Base-by-base conservation (phyloP, 1,140 invertebrate species). In the Pseudomyrmex flavicornis region DNA sequence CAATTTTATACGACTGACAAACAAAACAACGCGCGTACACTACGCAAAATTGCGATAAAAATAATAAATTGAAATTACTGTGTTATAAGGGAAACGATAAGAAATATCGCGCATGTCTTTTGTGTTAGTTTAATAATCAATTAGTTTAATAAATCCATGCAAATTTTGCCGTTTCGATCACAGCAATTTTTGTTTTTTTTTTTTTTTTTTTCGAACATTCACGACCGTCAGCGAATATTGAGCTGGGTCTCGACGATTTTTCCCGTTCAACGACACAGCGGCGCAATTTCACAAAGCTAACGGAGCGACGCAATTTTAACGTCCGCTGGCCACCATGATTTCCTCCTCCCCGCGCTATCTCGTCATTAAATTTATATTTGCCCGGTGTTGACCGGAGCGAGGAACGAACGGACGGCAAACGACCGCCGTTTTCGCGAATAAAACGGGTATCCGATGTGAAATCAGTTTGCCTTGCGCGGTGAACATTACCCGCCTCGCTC, bases 311-410 rank as follows among this genome's bases (percentile, higher is more conserved):
- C 58, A 80, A 62, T 61, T 68, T 74, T 63, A 58, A 59, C 35
- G 26, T 46, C 2, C 83, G 8, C 66, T 50, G 56, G 61, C 9
- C 58, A 61, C 74, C 59, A 58, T 68, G 35, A 61, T 73, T 56
- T 17, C 58, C 50, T 65, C 68, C 46, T 75, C 54, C 52, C 46
- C 54, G n/a, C 62, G 10, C 1, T 35, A 20, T 26, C 22, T 73
- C 54, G 65, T 73, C 87, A 88, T 88, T 88, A 88, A 88, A 88
- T 88, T 85, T 82, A 88, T 88, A 85, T 88, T 88, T 85, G 54
- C 62, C 69, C 46, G 44, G 77, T 35, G 65, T 54, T 73, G 72
- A 52, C n/a, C 65, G 10, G 66, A 20, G 56, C n/a, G 50, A 56
- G 12, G 35, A 62, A 50, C 52, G 56, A 73, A 52, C 54, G n/a